Evolutionary conservation across 2,797 vertebrate genomes (phyloP), one percentile per base, ranked within the genome.

Genomic region (Chaetophractus vellerosus): DNA sequence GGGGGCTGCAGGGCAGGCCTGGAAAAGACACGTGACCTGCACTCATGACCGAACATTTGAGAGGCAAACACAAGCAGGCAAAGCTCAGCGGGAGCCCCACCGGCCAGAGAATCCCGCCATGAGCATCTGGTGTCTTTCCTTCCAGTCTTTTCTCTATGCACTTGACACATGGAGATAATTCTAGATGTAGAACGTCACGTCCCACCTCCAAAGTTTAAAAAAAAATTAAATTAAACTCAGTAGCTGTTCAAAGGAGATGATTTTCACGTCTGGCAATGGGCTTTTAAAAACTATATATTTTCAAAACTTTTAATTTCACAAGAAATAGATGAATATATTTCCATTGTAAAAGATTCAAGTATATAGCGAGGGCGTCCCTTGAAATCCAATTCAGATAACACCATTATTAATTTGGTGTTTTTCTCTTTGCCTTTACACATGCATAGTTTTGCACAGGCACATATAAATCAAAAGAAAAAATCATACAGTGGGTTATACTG

Each of bases 1-100:
- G 0, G 5, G 11, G 21, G 23, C 72, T 26, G 15, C 97, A 98
- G 0, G 31, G 33, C 0, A 3, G 59, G 21, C 80, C 97, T 98
- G 76, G 36, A 84, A 93, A 59, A 92, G 24, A 95, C 33, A 81
- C 33, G 36, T 0, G 63, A 76, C 26, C n/a, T 0, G 16, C 2
- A 26, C 16, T 75, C 19, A 19, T 19, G 23, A 18, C 1, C 0
- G 57, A 91, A n/a, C 9, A 18, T 31, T 1, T 36, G 26, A 63
- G 12, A 19, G 0, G 12, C 31, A 81, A 50, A 71, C 0, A 26
- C 63, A n/a, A n/a, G 48, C 66, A 78, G 55, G 64, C 38, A n/a
- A 69, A n/a, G 14, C 24, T 66, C 48, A 45, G 5, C 11, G 0
- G 3, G 16, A 57, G 26, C 33, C 45, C 41, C 23, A 9, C 12